A percentile compares a stretch with the other conserved stretches of the same genome.
These are phyloP conservation scores for Capromys pilorides DNA, from an alignment of 2,797 vertebrate species.

Conservation along the genomic window DNA sequence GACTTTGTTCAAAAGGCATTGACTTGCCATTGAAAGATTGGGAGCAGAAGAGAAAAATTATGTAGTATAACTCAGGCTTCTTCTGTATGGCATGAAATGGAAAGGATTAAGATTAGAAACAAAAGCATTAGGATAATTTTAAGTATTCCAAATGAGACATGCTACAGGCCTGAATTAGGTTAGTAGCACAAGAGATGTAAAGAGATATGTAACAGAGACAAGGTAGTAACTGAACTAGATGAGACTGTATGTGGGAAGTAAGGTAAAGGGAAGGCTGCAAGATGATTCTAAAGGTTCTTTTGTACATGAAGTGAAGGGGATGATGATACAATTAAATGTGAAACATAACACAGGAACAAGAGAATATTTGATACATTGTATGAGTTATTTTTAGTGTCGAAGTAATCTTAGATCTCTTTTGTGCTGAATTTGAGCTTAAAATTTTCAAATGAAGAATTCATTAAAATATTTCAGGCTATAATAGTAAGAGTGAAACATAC, in stretches of 20 bases:
- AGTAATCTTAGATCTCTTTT: conserved; percentile 41
- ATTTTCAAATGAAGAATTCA: conserved; percentile 51
- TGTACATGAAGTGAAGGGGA: background rate
- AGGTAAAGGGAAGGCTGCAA: conserved; percentile 12
- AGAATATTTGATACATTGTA: background rate
- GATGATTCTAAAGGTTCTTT: conserved; percentile 33
- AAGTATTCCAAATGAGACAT: conserved; percentile 52
- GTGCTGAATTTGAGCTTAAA: conserved; percentile 19
- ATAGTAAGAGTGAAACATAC: background rate
- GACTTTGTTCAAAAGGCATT: background rate
- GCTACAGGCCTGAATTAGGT: conserved; percentile 24
- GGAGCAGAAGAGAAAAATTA: conserved; percentile 5
- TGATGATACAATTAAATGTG: conserved; percentile 20
- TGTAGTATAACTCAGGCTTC: conserved; percentile 22
- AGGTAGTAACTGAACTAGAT: background rate
- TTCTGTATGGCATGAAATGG: conserved; percentile 20
- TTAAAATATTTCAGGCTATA: conserved; percentile 47
- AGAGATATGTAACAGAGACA: conserved; percentile 21
- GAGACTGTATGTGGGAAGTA: background rate
- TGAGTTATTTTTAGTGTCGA: conserved; percentile 51
- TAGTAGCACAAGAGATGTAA: conserved; percentile 46
- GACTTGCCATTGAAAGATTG: conserved; percentile 42
- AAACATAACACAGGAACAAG: background rate
- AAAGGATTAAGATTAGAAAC: conserved; percentile 62
- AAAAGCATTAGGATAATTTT: conserved; percentile 54